Percentiles rank a stretch among this genome's conserved stretches.
These are phyloP conservation scores for Ceratina japonica DNA, from an alignment of 1,140 invertebrate genomes.

Conservation along the genomic window DNA sequence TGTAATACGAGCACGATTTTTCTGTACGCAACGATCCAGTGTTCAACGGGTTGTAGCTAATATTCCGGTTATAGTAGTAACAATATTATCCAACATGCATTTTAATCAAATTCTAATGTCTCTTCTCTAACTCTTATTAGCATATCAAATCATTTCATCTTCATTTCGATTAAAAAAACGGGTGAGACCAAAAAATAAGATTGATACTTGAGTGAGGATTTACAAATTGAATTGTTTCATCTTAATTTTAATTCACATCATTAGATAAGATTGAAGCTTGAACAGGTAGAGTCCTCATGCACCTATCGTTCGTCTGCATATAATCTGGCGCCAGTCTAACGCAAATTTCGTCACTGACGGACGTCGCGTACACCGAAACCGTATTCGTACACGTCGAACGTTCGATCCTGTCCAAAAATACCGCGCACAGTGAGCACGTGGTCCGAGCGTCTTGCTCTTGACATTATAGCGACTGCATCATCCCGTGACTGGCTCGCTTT, in stretches of 20 bases:
- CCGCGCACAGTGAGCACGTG: conserved; percentile 10
- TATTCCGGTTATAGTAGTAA: no score
- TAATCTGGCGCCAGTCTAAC: background rate
- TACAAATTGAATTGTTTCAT: no score
- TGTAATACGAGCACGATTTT: no score
- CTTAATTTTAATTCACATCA: background rate
- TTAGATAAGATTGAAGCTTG: background rate
- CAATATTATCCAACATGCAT: no score
- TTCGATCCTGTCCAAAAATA: conserved; percentile 36
- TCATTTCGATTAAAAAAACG: no score
- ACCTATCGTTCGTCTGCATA: background rate
- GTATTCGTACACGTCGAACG: conserved; percentile 21
- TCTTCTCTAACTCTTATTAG: no score
- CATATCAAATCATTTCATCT: no score
- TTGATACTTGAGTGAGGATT: no score
- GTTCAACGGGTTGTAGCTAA: no score
- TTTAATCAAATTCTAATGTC: no score
- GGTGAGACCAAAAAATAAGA: no score
- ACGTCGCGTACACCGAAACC: background rate
- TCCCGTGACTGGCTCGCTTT: conserved; percentile 17
- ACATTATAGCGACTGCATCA: conserved; percentile 59
- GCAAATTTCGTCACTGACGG: background rate
- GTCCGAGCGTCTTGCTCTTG: conserved; percentile 60
- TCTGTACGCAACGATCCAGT: no score
- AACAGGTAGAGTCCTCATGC: background rate